A percentile compares a stretch with the other conserved stretches of the same genome.
Conservation (phyloP, 2,888 invertebrate species). For the Ichneumoninae sp. region DNA sequence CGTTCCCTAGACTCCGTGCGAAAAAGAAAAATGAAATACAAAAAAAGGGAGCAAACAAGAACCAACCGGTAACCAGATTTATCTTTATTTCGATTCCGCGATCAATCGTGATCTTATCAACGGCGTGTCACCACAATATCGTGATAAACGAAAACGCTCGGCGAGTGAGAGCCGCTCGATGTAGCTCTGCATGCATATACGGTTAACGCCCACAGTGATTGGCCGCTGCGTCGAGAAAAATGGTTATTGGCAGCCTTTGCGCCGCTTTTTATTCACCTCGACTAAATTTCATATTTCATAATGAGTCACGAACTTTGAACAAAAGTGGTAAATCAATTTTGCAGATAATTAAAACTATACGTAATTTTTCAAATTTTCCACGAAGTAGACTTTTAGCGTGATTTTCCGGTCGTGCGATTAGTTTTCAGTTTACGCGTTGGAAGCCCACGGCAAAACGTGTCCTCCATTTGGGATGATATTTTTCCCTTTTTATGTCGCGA, state of each 20-base stretch:
- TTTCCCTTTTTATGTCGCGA: not conserved
- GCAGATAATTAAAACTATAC: not conserved
- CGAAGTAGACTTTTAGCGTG: slow-evolving; percentile 10
- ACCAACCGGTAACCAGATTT: slow-evolving; percentile 54
- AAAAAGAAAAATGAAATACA: slow-evolving; percentile 5
- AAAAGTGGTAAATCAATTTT: not conserved
- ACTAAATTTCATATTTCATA: not conserved
- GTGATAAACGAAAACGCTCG: slow-evolving; percentile 57
- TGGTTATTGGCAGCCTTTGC: not conserved
- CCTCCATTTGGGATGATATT: not conserved
- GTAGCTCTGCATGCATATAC: slow-evolving; percentile 7
- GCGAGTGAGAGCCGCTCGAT: slow-evolving; percentile 30
- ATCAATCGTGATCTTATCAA: slow-evolving; percentile 66
- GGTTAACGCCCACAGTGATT: not conserved
- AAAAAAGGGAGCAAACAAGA: not conserved
- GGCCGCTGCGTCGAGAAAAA: not conserved
- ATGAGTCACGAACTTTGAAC: not conserved
- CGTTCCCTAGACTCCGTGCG: not conserved
- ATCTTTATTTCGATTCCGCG: slow-evolving; percentile 54
- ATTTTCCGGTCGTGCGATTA: not conserved
- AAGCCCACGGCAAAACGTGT: not conserved
- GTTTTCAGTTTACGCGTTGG: not conserved
- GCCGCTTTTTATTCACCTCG: not conserved
- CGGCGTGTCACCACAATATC: slow-evolving; percentile 57
- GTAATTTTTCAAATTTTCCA: not conserved